Conservation (phyloP, 2,797 vertebrate species). For the Karalla daura region DNA sequence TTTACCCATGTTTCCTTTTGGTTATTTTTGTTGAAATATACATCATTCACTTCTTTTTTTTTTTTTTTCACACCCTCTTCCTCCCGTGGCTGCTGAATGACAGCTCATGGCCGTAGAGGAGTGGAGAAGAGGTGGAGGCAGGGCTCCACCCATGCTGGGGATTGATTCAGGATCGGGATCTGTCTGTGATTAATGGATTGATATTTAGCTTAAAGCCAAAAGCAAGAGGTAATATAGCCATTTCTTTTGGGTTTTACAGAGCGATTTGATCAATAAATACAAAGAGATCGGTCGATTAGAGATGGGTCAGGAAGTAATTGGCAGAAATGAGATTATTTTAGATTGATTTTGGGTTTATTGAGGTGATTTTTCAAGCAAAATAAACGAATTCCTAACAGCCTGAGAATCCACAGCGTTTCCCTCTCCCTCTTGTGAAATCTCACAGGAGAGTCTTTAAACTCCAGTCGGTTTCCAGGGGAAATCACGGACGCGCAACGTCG, state of each 20-base stretch:
- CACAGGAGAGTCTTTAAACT: not conserved
- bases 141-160: not conserved
- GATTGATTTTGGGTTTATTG: not conserved
- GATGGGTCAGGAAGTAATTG: not conserved
- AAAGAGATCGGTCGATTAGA: not conserved
- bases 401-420: not conserved
- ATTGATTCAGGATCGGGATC: not conserved
- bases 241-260: not conserved
- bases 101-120: slow-evolving; percentile 28
- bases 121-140: slow-evolving; percentile 1
- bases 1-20: slow-evolving; percentile 71
- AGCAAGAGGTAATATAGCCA: not conserved
- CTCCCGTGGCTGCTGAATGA: slow-evolving; percentile 32
- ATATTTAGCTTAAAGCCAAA: not conserved
- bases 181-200: not conserved
- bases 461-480: not conserved
- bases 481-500: not conserved
- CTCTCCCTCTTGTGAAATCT: not conserved
- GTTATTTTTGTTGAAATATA: slow-evolving; percentile 75
- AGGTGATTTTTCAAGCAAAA: not conserved
- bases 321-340: not conserved
- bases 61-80: slow-evolving; percentile 10
- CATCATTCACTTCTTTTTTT: slow-evolving; percentile 60
- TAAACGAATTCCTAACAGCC: not conserved
- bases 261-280: too few species aligned